Evolutionary conservation across 2,113 vertebrate genomes (phyloP), one percentile per base, ranked within the genome.

Genomic region (Redunca redunca): DNA sequence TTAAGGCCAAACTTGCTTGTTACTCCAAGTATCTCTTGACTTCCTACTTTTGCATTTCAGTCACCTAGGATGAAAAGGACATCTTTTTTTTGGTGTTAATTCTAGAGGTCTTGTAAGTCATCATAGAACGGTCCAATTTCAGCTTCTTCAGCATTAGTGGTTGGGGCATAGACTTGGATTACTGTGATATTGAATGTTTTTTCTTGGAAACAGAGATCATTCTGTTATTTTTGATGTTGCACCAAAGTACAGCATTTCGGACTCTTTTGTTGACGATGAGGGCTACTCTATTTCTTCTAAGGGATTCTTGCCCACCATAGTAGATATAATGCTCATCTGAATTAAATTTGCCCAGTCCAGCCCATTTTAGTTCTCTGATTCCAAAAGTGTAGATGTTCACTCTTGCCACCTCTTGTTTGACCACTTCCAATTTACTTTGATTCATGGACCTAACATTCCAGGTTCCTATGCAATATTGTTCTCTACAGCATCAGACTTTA

Each of bases 231-330:
- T 67, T 2, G 1, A 33, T 1, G 1, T 64, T 64, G 60, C 14
- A 64, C 60, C 14, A 1, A 16, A 64, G 60, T 64, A 33, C 5
- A 3, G 6, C 6, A 64, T 33, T 64, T 33, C 3, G 0, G 33
- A 67, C 15, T 67, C 3, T 67, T 19, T 67, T 67, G 15, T 10
- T 67, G 33, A 67, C 4, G 4, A 4, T 67, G 33, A n/a, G 16
- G 62, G 4, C 33, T 19, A 67, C 33, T 67, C 33, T n/a, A n/a
- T 67, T 67, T 67, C 62, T n/a, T 67, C 62, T n/a, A 67, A n/a
- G 62, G 7, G 16, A 67, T 67, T 67, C 33, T 33, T 67, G 62
- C 33, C 33, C 33, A n/a, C 30, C 33, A n/a, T n/a, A n/a, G 62
- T 67, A 67, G 62, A 67, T 67, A 67, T 10, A n/a, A 67, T 67